These are phyloP conservation scores for Felis chaus DNA, from an alignment of 2,113 vertebrate genomes.

Conservation along the genomic window DNA sequence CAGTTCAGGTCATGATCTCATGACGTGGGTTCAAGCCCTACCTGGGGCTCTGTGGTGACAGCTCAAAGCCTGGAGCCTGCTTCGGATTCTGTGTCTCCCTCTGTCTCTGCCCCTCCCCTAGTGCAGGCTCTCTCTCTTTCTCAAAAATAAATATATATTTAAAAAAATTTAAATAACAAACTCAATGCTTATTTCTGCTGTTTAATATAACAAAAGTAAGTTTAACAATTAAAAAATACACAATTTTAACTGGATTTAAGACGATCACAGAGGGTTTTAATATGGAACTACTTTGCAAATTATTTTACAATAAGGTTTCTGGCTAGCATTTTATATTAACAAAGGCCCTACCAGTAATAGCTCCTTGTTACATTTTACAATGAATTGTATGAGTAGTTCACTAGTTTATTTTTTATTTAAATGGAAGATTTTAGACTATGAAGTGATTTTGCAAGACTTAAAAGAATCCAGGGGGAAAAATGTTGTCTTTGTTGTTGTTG, in stretches of 20 bases:
- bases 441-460: not conserved
- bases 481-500: not conserved
- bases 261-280: not conserved
- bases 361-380: not conserved
- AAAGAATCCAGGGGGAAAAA: not conserved
- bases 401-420: constrained; percentile 7
- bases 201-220: constrained; percentile 4
- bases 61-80: no score
- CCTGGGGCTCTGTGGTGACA: no score
- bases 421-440: not conserved
- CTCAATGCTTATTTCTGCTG: not conserved
- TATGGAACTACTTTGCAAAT: not conserved
- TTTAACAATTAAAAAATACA: constrained; percentile 29
- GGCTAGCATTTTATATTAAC: not conserved
- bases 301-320: not conserved
- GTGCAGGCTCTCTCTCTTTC: no score
- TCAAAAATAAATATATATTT: no score
- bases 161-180: not conserved
- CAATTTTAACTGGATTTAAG: not conserved
- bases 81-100: no score
- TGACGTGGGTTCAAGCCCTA: no score
- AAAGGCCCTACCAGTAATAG: not conserved
- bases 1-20: no score
- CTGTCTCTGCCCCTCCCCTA: no score
- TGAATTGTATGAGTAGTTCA: not conserved